Percentiles rank a stretch among this genome's conserved stretches.
phyloP scores from a whole-genome alignment of 1,140 invertebrate species.

The Wasmannia auropunctata region DNA sequence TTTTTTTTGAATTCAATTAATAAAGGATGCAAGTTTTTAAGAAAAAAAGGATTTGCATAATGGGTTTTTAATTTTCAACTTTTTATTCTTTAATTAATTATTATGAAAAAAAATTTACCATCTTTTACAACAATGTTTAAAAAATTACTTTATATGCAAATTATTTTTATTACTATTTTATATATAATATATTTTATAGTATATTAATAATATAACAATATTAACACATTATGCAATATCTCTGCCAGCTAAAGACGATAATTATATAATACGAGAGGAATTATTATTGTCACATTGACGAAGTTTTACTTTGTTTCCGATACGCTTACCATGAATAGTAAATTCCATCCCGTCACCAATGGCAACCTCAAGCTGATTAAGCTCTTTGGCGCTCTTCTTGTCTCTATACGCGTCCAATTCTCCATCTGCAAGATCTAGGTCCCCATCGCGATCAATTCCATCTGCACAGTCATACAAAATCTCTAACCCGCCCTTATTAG shows the following conservation, averaged over 20 bases:
- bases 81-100: not conserved
- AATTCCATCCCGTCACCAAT: slow-evolving; percentile 97
- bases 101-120: slow-evolving; percentile 4
- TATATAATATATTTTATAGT: not conserved
- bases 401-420: slow-evolving; percentile 91
- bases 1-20: not conserved
- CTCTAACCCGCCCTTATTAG: slow-evolving; percentile 76
- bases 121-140: not conserved
- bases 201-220: no score
- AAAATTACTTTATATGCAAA: not conserved
- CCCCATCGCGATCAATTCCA: slow-evolving; percentile 86
- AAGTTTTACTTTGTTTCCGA: slow-evolving; percentile 22
- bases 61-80: not conserved
- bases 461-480: slow-evolving; percentile 82
- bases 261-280: not conserved
- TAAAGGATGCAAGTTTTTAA: not conserved
- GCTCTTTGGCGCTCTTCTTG: slow-evolving; percentile 93
- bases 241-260: not conserved
- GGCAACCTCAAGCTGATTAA: slow-evolving; percentile 93
- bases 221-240: not conserved
- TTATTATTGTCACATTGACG: not conserved
- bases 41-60: not conserved
- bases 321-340: slow-evolving; percentile 91
- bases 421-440: slow-evolving; percentile 93
- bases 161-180: not conserved